Percentiles rank a stretch among this genome's conserved stretches.
phyloP scores from a whole-genome alignment of 2,797 vertebrate genomes.

The Chaetophractus vellerosus region DNA sequence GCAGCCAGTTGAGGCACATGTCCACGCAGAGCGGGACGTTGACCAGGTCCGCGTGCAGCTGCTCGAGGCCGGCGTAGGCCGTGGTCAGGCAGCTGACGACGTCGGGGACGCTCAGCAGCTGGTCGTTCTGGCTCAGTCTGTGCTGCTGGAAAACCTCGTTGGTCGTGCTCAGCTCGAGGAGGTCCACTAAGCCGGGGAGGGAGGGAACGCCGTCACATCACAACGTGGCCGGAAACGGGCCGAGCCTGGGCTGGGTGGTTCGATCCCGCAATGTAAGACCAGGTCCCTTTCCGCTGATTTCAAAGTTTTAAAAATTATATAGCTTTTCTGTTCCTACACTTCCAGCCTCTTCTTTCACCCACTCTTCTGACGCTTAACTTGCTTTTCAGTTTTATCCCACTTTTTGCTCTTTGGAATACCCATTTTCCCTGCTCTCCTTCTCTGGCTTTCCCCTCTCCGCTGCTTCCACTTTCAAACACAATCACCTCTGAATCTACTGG shows the following conservation, averaged over 20 bases:
- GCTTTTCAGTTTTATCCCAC: not conserved
- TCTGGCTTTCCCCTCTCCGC: not conserved
- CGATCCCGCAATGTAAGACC: not conserved
- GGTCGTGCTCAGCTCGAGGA: constrained; percentile 95
- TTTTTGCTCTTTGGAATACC: not conserved
- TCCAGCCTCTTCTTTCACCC: not conserved
- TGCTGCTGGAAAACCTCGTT: constrained; percentile 96
- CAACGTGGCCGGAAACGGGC: not conserved
- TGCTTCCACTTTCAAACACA: constrained; percentile 12
- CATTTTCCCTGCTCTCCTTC: not conserved
- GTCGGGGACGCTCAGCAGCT: constrained; percentile 95
- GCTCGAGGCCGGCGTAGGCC: constrained; percentile 96
- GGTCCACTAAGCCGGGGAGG: constrained; percentile 92
- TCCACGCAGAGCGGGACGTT: constrained; percentile 97
- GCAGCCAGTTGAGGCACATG: constrained; percentile 99
- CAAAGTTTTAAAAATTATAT: constrained; percentile 2
- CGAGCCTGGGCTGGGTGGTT: not conserved
- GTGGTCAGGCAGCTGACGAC: constrained; percentile 97
- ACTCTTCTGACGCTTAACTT: not conserved
- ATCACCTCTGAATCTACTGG: not conserved
- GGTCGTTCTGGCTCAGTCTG: constrained; percentile 95
- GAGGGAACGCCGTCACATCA: not conserved
- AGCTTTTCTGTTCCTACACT: not conserved
- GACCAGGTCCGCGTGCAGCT: constrained; percentile 97
- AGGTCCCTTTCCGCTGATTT: not conserved